Base-by-base conservation (phyloP, 2,888 invertebrate genomes). In the Mythimna lalbum region DNA sequence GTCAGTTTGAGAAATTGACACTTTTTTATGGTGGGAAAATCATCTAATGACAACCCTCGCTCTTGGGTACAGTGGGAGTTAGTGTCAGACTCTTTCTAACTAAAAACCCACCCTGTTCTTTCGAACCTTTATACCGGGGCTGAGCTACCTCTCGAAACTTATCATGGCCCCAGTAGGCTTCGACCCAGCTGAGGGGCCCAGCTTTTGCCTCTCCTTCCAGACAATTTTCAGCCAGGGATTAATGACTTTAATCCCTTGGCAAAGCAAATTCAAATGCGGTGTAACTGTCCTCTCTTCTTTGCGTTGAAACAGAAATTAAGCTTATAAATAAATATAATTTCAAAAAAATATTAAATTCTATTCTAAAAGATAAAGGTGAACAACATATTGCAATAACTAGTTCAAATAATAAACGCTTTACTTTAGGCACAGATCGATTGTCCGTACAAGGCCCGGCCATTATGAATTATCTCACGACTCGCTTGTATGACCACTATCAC, bases 401-500 rank as follows among this genome's bases (percentile, higher is more conserved):
- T 73, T 68, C 39, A 72, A 71, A 47, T 72, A 65, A 60, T 66
- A 39, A 68, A 47, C 31, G 57, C 56, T 64, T 59, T 76, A 68
- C 76, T 77, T 77, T 69, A 76, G 77, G 71, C 49, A 64, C 71
- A 64, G 61, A 73, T 80, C 73, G 74, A 83, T 78, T 75, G 80
- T 77, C 86, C 86, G 77, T 89, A 87, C 81, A 89, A 85, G 90
- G 88, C 84, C 77, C 72, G 87, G 82, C 89, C 87, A 91, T 91
- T 92, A 92, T 91, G 88, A 88, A 90, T 90, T 88, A 90, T 89
- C 85, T 89, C 81, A 77, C 70, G 76, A 82, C 84, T 81, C 78
- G 59, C 81, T 87, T 68, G 86, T 86, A 82, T 85, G 88, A 90
- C 88, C 83, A 89, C 89, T 92, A 91, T 91, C 90, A 89, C 90